These are phyloP conservation scores for Brachyopa scutellaris DNA, from an alignment of 2,888 invertebrate species.

Conservation along the genomic window DNA sequence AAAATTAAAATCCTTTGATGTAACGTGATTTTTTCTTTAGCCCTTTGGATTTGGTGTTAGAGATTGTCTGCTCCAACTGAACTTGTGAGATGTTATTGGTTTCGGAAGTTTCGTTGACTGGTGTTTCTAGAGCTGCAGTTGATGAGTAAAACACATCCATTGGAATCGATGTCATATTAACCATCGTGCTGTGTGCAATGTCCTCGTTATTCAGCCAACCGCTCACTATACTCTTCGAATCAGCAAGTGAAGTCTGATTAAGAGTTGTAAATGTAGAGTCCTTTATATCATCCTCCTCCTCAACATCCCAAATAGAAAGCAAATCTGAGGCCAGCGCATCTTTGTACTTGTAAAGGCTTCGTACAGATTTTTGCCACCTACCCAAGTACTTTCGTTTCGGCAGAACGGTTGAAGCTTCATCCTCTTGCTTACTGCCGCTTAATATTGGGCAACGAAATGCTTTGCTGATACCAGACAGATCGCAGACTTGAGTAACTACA, in stretches of 20 bases:
- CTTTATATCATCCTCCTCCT: constrained; percentile 63
- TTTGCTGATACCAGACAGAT: constrained; percentile 73
- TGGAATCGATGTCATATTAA: constrained; percentile 37
- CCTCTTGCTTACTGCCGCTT: constrained; percentile 14
- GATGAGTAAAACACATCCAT: constrained; percentile 7
- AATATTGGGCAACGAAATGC: constrained; percentile 75
- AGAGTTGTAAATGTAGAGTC: constrained; percentile 17
- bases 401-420: neutral
- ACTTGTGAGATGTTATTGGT: neutral
- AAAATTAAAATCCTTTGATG: constrained; percentile 74
- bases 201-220: constrained; percentile 39
- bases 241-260: neutral
- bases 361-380: constrained; percentile 76
- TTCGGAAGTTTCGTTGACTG: neutral
- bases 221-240: constrained; percentile 16
- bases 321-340: constrained; percentile 75
- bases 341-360: constrained; percentile 74
- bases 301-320: constrained; percentile 76
- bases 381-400: constrained; percentile 56
- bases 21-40: constrained; percentile 73
- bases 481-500: constrained; percentile 74
- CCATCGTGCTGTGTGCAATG: constrained; percentile 1
- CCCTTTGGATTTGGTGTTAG: constrained; percentile 30
- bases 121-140: neutral
- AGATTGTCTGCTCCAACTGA: neutral